Evolutionary conservation across 2,888 invertebrate genomes (phyloP).

Genomic region (Protonemura montana): DNA sequence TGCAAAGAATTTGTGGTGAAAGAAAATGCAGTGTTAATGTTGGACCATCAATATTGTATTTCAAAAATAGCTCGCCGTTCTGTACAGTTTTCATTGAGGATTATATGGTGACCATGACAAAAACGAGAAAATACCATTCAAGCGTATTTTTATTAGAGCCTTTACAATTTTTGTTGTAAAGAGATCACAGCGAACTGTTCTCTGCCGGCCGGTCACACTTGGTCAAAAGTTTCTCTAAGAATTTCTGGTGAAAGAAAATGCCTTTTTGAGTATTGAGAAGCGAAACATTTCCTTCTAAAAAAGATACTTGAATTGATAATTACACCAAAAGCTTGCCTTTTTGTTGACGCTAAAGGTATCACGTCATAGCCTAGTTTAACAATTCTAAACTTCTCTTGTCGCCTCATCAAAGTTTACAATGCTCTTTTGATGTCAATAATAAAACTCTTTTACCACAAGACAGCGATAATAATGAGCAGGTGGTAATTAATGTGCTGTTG

Average conservation of each 20-base stretch:
- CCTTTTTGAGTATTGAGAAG: constrained; percentile 15
- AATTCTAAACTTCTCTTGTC: not conserved
- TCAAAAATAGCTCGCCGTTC: not conserved
- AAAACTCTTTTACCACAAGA: constrained; percentile 25
- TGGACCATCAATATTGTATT: constrained; percentile 37
- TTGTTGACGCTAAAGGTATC: not conserved
- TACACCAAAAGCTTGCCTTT: not conserved
- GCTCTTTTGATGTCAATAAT: constrained; percentile 33
- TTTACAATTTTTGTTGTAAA: constrained; percentile 18
- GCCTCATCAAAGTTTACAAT: constrained; percentile 31
- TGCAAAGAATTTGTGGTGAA: constrained; percentile 25
- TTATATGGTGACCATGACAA: constrained; percentile 23
- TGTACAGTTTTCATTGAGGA: constrained; percentile 22
- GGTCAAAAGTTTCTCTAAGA: constrained; percentile 29
- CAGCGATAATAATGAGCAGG: constrained; percentile 27
- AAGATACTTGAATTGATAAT: constrained; percentile 7
- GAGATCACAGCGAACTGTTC: not conserved
- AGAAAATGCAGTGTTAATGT: constrained; percentile 31
- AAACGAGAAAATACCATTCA: constrained; percentile 22
- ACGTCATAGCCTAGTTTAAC: constrained; percentile 15
- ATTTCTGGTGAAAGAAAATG: constrained; percentile 22
- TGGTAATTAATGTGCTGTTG: constrained; percentile 32
- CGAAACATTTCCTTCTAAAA: constrained; percentile 29
- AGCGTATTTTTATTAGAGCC: not conserved
- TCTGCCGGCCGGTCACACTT: constrained; percentile 24